Conservation (phyloP, 2,888 invertebrate species). For the Clunio marinus region DNA sequence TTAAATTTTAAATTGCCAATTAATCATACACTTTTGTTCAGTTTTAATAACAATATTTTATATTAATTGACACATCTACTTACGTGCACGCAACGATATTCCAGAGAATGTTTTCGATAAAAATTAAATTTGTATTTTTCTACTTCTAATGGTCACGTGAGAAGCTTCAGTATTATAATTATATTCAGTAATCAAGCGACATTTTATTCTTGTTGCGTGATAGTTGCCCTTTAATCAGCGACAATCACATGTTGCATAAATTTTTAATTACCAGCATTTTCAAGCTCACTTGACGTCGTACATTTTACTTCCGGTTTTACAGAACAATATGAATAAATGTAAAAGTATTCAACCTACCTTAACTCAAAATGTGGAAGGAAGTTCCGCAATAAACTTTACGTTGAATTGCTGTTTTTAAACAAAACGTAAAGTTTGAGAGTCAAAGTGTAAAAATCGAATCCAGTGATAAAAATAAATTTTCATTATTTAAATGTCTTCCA, state of each 20-base stretch:
- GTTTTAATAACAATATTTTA: neutral
- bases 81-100: slow-evolving; percentile 8
- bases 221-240: neutral
- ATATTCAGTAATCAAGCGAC: neutral
- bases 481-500: too few species aligned
- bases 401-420: too few species aligned
- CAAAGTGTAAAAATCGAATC: too few species aligned
- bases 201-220: neutral
- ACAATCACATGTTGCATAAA: slow-evolving; percentile 14
- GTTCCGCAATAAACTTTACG: too few species aligned
- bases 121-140: neutral
- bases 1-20: slow-evolving; percentile 12
- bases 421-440: too few species aligned
- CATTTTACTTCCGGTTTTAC: too few species aligned
- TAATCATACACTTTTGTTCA: neutral
- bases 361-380: too few species aligned
- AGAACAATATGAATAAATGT: too few species aligned
- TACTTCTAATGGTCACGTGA: neutral
- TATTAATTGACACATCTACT: neutral
- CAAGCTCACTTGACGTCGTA: too few species aligned
- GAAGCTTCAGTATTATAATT: neutral
- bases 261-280: slow-evolving; percentile 8
- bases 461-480: too few species aligned
- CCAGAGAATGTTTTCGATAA: neutral
- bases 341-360: too few species aligned